phyloP scores from a whole-genome alignment of 2,888 invertebrate species.

The Caenorhabditis sp. region DNA sequence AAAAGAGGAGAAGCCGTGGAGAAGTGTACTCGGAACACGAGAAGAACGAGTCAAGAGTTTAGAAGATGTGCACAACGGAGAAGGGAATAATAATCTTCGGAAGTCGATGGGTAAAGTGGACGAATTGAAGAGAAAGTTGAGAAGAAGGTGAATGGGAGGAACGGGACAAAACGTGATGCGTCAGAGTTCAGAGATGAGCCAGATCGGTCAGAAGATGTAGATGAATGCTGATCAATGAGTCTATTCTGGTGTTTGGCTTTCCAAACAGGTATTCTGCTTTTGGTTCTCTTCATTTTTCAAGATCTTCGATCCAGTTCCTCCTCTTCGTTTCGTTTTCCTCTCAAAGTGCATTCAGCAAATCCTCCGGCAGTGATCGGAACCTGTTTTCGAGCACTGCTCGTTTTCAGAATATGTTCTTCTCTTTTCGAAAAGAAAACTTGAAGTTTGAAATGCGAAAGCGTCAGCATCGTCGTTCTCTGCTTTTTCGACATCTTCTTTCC shows the following conservation, averaged over 20 bases:
- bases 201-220: constrained; percentile 10
- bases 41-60: constrained; percentile 40
- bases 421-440: neutral
- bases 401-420: neutral
- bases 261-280: neutral
- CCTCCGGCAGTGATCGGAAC: constrained; percentile 5
- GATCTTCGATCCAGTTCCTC: neutral
- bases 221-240: constrained; percentile 18
- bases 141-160: constrained; percentile 24
- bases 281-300: neutral
- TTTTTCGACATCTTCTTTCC: neutral
- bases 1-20: constrained; percentile 27
- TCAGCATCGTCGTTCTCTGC: too few relatives aligned
- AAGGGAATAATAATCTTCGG: constrained; percentile 39
- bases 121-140: constrained; percentile 1
- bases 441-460: neutral
- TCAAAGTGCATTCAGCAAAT: neutral
- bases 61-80: constrained; percentile 13
- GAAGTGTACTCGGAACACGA: constrained; percentile 39
- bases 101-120: too few relatives aligned
- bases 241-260: neutral
- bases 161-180: constrained; percentile 23
- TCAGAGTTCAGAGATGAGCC: constrained; percentile 48
- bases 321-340: neutral
- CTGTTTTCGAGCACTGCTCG: neutral